These are phyloP conservation scores for Formica aserva DNA, from an alignment of 2,888 invertebrate species.

Conservation along the genomic window DNA sequence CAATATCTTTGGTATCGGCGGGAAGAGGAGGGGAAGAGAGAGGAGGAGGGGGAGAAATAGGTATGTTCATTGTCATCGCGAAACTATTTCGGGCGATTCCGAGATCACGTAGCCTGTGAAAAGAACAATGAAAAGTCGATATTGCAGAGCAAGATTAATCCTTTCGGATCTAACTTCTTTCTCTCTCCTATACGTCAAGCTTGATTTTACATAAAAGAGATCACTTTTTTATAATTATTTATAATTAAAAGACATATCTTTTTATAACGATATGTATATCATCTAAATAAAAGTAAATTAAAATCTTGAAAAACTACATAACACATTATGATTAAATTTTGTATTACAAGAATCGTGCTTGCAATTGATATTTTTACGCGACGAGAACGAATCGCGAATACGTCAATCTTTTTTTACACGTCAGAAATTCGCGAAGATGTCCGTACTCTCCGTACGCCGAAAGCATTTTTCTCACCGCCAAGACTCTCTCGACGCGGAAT, in stretches of 20 bases:
- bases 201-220: too few species aligned
- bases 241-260: too few species aligned
- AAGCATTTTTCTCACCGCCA: constrained; percentile 7
- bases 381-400: not conserved
- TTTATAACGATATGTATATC: too few species aligned
- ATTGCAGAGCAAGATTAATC: not conserved
- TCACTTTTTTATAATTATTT: too few species aligned
- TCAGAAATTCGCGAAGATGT: not conserved
- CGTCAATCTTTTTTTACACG: not conserved
- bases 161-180: not conserved
- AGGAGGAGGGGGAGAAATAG: constrained; percentile 9
- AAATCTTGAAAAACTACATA: too few species aligned
- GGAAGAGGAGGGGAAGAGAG: not conserved
- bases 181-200: not conserved
- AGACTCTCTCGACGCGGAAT: constrained; percentile 17
- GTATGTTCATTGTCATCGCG: constrained; percentile 82
- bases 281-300: too few species aligned
- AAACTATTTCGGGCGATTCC: constrained; percentile 80
- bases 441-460: not conserved
- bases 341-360: not conserved
- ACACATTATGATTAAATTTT: too few species aligned
- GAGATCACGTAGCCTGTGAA: constrained; percentile 76
- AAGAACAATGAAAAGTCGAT: constrained; percentile 62
- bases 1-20: constrained; percentile 79
- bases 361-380: not conserved